Percentiles rank a stretch among this genome's conserved stretches.
Conservation (phyloP, 2,888 invertebrate genomes). For the Papilio elwesi region DNA sequence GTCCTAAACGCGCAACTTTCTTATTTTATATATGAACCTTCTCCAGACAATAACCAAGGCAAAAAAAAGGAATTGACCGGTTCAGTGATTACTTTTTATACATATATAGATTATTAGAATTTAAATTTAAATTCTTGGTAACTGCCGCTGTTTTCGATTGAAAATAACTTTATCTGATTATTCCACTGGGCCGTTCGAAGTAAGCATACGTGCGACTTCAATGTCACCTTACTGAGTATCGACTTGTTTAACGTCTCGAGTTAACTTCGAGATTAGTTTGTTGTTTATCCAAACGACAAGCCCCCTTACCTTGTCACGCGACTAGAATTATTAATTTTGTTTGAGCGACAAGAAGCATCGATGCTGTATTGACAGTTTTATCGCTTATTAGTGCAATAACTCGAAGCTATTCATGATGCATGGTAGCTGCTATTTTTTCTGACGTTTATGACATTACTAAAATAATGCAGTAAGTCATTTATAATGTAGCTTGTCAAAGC, state of each 20-base stretch:
- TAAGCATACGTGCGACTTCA: not conserved
- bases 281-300: constrained; percentile 1
- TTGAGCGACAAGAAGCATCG: not conserved
- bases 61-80: too few relatives aligned
- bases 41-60: too few relatives aligned
- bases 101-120: not conserved
- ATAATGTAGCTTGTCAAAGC: not conserved
- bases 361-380: too few relatives aligned
- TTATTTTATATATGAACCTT: too few relatives aligned
- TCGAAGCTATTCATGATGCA: not conserved
- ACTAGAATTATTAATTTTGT: constrained; percentile 5
- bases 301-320: constrained; percentile 6
- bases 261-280: constrained; percentile 10
- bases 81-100: too few relatives aligned
- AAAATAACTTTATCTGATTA: not conserved
- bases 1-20: too few relatives aligned
- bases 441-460: not conserved
- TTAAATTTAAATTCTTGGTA: not conserved
- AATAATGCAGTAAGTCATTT: not conserved
- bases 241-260: constrained; percentile 12
- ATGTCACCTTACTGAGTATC: not conserved
- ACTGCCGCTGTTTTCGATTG: not conserved
- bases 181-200: not conserved
- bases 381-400: constrained; percentile 4
- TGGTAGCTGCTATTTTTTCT: not conserved